A percentile compares a stretch with the other conserved stretches of the same genome.
Evolutionary conservation across 2,888 invertebrate genomes (phyloP).

Genomic region (Cerceris rybyensis): DNA sequence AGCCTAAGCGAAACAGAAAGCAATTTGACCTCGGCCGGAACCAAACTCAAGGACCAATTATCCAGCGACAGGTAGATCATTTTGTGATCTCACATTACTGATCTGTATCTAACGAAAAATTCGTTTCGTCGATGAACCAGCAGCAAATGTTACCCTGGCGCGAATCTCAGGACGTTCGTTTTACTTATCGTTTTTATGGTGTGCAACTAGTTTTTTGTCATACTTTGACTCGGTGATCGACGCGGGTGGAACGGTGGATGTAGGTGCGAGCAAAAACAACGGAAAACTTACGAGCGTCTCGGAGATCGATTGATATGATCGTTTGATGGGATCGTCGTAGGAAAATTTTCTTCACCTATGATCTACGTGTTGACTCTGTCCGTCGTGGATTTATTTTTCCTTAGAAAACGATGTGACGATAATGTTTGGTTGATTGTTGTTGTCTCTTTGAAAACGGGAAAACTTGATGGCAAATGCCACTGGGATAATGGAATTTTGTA

Average conservation of each 20-base stretch:
- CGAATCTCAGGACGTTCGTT: too few species aligned
- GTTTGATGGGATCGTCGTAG: too few species aligned
- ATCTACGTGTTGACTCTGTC: background rate
- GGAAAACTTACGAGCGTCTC: background rate
- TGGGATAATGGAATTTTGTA: background rate
- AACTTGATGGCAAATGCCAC: too few species aligned
- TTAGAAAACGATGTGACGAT: background rate
- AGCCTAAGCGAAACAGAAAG: slow-evolving; percentile 64
- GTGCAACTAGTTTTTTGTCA: background rate
- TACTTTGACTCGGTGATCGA: background rate
- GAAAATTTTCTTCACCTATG: background rate
- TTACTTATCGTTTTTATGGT: too few species aligned
- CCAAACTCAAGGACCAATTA: slow-evolving; percentile 70
- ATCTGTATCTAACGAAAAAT: slow-evolving; percentile 47
- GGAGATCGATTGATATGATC: background rate
- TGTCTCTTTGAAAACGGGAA: too few species aligned
- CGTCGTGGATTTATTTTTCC: background rate
- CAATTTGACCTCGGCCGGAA: slow-evolving; percentile 71
- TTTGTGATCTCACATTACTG: slow-evolving; percentile 41
- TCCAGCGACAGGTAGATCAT: slow-evolving; percentile 54
- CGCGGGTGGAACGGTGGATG: background rate
- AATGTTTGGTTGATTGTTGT: too few species aligned
- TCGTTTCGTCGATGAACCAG: slow-evolving; percentile 31
- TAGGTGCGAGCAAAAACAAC: background rate
- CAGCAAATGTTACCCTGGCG: background rate